Evolutionary conservation across 1,140 invertebrate genomes (phyloP), one percentile per base, ranked within the genome.

Genomic region (Bombus haemorrhoidalis): DNA sequence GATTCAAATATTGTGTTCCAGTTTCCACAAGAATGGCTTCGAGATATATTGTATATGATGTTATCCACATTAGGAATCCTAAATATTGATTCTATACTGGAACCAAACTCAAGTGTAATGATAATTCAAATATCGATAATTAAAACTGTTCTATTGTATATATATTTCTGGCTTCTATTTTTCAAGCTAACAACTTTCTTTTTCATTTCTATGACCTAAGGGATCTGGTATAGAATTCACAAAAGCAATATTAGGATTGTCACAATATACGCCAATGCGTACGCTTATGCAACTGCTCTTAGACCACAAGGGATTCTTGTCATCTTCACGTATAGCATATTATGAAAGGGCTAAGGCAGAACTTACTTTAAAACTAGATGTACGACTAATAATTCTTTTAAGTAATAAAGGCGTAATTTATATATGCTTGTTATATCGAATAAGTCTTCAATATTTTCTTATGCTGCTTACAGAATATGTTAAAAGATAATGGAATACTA

Each of bases 401-500:
- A 22, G 47, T 22, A 53, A 53, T 0, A 2, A 71, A n/a, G n/a
- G 32, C 13, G 10, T 13, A 28, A 8, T 39, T 28, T 72, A 12
- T 47, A 5, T 34, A 28, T 13, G 22, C 12, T 22, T 71, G 8
- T 32, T 22, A 32, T 72, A 72, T 39, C 4, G 28, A 43, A 32
- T 37, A 15, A 39, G 25, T 34, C 22, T 34, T 53, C 18, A 8
- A 18, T 25, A 32, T 32, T n/a, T 73, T 74, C 15, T 85, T 10
- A 37, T 86, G 85, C 85, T 37, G 78, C 39, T 91, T 91, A 1
- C 91, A 97, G 96, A 71, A 94, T 39, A 75, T 95, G 15, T 94
- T 97, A 3, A 96, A 96, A 37, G 94, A 96, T 3, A 94, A 97
- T 91, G 97, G 97, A 5, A 96, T 98, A 37, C 94, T 98, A n/a